Base-by-base conservation (phyloP, 2,888 invertebrate genomes). In the Tillus elongatus region DNA sequence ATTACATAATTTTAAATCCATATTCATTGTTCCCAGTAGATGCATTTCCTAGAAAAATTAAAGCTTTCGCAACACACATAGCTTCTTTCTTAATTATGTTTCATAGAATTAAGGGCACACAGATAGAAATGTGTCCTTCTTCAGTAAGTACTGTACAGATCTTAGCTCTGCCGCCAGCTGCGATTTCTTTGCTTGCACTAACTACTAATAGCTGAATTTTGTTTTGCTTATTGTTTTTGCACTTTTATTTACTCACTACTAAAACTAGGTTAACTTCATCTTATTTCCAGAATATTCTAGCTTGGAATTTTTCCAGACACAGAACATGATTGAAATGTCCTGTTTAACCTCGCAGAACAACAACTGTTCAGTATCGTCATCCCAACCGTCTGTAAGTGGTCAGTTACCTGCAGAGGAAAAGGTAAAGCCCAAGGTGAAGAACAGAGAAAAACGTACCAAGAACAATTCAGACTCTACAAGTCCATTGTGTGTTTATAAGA, bases 311-410 rank as follows among this genome's bases (percentile, higher is more conserved):
- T 65, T 66, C 64, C 64, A 66, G 66, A 68, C 64, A 60, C 68
- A 69, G 64, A 70, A 68, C 60, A 67, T 68, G 58, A 77, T 78
- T 55, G 79, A 81, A 67, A 77, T 80, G 72, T 77, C 80, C 33
- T 78, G 78, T 63, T 64, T 80, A 50, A 61, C 69, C 44, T 63
- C 68, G 24, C 77, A 77, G 56, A 80, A 80, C 64, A 80, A 80
- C 66, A 80, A 77, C 53, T 65, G 64, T 43, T n/a, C n/a, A n/a
- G n/a, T n/a, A n/a, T n/a, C n/a, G n/a, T 49, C 58, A 27, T 41
- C 49, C 36, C 54, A 54, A 42, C 51, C 51, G 16, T 52, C 52
- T 14, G 48, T 46, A 27, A 52, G 46, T 33, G 46, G 36, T 12
- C 49, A 49, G 37, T 46, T 37, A 32, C 24, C 42, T 32, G 38